These are phyloP conservation scores for Gambusia holbrooki DNA, from an alignment of 2,113 vertebrate genomes.

Conservation along the genomic window DNA sequence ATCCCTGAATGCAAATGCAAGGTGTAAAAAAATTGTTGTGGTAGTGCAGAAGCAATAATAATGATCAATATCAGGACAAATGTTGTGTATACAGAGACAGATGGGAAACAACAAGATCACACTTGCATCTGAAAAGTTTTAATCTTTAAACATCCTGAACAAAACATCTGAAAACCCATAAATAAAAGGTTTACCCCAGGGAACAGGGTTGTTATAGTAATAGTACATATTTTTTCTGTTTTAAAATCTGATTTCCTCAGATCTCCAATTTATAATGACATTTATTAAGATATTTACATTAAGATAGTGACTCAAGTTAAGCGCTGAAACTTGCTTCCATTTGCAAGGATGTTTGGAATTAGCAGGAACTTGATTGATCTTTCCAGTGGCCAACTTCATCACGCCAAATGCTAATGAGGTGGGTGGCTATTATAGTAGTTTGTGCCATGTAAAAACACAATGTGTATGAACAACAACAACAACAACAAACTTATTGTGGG, in stretches of 20 bases:
- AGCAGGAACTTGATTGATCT: constrained; percentile 11
- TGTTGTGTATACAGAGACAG: constrained; percentile 20
- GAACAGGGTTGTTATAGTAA: background rate
- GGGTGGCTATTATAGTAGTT: constrained; percentile 3
- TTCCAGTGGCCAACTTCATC: constrained; percentile 6
- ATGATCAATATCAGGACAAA: constrained; percentile 22
- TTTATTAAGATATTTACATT: background rate
- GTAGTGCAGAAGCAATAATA: constrained; percentile 65
- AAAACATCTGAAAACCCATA: constrained; percentile 13
- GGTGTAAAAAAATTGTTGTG: constrained; percentile 29
- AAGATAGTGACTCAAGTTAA: constrained; percentile 5
- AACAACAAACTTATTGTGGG: background rate
- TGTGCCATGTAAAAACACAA: constrained; percentile 21
- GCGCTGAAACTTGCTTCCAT: constrained; percentile 5
- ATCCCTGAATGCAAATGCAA: constrained; percentile 1
- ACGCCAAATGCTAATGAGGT: constrained; percentile 2
- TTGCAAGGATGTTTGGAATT: constrained; percentile 13
- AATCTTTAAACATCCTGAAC: constrained; percentile 3
- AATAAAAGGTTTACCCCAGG: background rate
- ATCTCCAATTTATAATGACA: background rate
- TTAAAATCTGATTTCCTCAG: background rate
- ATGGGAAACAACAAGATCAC: constrained; percentile 29
- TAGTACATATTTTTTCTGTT: constrained; percentile 1
- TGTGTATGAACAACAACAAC: background rate
- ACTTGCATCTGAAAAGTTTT: constrained; percentile 31